phyloP scores from a whole-genome alignment of 2,797 vertebrate genomes.

The Xenops minutus region DNA sequence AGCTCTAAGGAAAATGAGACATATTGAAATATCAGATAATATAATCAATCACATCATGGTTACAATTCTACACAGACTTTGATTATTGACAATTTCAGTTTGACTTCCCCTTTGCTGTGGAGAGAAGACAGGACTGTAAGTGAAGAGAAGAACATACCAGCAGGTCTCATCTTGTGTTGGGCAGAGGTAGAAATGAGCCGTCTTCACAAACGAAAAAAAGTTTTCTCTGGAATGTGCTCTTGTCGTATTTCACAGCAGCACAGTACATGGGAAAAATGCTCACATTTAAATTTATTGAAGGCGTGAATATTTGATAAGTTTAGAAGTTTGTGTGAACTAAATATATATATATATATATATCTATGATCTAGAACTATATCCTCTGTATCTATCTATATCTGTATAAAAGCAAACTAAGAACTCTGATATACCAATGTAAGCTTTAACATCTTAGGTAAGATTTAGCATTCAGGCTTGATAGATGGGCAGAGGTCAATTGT shows the following conservation, averaged over 20 bases:
- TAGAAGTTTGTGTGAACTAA: background rate
- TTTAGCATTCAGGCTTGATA: background rate
- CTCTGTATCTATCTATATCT: background rate
- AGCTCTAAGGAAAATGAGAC: background rate
- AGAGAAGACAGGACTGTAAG: background rate
- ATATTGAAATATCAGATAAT: background rate
- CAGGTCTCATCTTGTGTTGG: background rate
- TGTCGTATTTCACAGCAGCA: background rate
- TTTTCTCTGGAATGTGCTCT: background rate
- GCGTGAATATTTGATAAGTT: background rate
- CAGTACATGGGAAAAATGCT: background rate
- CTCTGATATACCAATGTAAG: background rate
- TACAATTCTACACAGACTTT: background rate
- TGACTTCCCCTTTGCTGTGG: background rate
- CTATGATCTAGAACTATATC: background rate
- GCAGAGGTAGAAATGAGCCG: background rate
- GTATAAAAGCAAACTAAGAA: background rate
- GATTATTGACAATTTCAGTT: background rate
- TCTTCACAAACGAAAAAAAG: rapidly evolving
- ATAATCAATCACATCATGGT: background rate
- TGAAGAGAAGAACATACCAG: background rate
- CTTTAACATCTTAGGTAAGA: background rate
- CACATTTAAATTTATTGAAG: background rate
- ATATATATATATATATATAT: background rate
- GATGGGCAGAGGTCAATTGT: background rate